phyloP scores from a whole-genome alignment of 2,113 vertebrate genomes.

The Nicator chloris region DNA sequence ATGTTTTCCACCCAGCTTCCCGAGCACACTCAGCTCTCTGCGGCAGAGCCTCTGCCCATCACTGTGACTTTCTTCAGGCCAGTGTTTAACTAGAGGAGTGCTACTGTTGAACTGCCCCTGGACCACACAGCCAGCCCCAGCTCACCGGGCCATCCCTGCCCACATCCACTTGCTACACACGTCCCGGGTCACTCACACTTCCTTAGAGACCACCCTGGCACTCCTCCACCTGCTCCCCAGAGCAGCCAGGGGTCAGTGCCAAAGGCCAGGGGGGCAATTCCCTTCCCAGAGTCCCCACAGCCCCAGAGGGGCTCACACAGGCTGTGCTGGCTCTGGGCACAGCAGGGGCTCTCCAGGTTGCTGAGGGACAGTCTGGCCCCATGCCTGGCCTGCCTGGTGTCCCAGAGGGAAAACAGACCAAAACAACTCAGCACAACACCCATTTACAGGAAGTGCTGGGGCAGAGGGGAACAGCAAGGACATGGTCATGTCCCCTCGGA shows the following conservation, averaged over 20 bases:
- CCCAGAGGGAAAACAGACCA: not conserved
- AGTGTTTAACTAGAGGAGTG: not conserved
- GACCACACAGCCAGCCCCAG: not conserved
- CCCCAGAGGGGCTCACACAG: not conserved
- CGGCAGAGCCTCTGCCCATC: not conserved
- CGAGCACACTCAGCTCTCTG: not conserved
- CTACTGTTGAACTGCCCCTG: not conserved
- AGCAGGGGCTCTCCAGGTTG: not conserved
- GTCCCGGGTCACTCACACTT: not conserved
- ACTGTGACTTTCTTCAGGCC: not conserved
- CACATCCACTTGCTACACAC: not conserved
- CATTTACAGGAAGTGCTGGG: not conserved
- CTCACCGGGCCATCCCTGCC: not conserved
- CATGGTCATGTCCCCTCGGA: not conserved
- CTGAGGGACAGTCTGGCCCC: not conserved
- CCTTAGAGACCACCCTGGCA: not conserved
- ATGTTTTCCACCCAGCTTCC: not conserved
- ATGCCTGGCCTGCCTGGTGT: not conserved
- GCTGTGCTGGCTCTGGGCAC: not conserved
- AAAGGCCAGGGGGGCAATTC: not conserved
- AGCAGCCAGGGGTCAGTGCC: not conserved
- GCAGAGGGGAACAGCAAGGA: not conserved
- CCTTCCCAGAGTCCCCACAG: not conserved
- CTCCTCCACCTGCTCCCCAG: not conserved
- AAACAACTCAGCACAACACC: not conserved